These are phyloP conservation scores for Latrodectus hesperus DNA, from an alignment of 2,888 invertebrate genomes.

Conservation along the genomic window DNA sequence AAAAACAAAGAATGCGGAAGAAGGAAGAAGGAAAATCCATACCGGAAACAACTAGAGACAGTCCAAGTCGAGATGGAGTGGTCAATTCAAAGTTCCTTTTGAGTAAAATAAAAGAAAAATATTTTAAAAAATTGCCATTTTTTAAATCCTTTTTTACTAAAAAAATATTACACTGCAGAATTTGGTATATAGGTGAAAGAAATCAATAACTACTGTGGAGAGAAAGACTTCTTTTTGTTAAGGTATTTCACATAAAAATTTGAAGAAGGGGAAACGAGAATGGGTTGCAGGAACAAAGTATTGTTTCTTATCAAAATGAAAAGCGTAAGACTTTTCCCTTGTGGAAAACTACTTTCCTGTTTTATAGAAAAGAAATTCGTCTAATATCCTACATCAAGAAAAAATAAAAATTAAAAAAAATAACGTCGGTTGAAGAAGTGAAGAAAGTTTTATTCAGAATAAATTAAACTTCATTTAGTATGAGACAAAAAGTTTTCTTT, in stretches of 20 bases:
- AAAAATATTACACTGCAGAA: not conserved
- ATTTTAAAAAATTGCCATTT: no score
- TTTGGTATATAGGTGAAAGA: conserved; percentile 40
- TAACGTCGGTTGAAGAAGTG: no score
- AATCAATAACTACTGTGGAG: conserved; percentile 39
- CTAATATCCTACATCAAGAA: no score
- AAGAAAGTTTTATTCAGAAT: no score
- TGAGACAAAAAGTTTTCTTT: not conserved
- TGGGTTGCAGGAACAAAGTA: conserved; percentile 44
- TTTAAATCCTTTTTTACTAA: not conserved
- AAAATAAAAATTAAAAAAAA: no score
- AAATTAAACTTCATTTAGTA: no score
- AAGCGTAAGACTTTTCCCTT: conserved; percentile 20
- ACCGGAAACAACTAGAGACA: conserved; percentile 41
- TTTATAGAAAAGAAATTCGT: no score
- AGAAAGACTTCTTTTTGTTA: conserved; percentile 34
- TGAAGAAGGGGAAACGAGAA: conserved; percentile 19
- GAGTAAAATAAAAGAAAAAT: not conserved
- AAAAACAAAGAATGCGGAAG: not conserved
- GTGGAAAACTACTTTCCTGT: not conserved
- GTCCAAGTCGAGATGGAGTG: conserved; percentile 41
- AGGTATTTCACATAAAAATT: conserved; percentile 52
- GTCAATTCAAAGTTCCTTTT: conserved; percentile 37
- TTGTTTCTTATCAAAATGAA: conserved; percentile 57
- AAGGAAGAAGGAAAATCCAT: conserved; percentile 18